Percentiles rank a stretch among this genome's conserved stretches.
Conservation (phyloP, 2,888 invertebrate genomes). For the Heliconius ethilla region DNA sequence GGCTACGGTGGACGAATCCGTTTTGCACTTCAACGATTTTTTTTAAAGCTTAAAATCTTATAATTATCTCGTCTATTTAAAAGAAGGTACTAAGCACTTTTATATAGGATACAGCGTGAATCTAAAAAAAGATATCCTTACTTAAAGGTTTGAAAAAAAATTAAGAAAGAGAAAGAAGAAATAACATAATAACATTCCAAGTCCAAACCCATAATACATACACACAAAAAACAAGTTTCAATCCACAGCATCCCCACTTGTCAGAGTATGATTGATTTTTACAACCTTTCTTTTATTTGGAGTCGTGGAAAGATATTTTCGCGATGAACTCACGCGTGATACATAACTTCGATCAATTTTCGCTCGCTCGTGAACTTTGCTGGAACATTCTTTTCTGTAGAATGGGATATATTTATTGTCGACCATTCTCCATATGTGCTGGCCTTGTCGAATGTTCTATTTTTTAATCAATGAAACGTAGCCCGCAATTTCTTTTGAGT, state of each 20-base stretch:
- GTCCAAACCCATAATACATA: background rate
- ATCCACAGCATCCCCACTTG: conserved; percentile 17
- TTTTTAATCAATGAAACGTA: background rate
- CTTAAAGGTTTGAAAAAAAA: background rate
- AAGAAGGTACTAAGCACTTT: too few species aligned
- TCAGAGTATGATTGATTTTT: conserved; percentile 41
- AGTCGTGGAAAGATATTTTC: conserved; percentile 39
- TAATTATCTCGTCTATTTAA: too few species aligned
- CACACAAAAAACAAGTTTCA: background rate
- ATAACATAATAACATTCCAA: background rate
- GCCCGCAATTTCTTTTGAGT: background rate
- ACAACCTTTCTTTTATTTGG: conserved; percentile 36
- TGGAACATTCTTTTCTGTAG: conserved; percentile 26
- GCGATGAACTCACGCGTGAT: conserved; percentile 43
- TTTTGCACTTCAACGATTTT: too few species aligned
- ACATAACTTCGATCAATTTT: conserved; percentile 47
- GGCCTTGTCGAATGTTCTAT: background rate
- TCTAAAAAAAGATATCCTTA: too few species aligned
- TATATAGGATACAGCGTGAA: too few species aligned
- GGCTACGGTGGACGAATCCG: too few species aligned
- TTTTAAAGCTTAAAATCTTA: too few species aligned
- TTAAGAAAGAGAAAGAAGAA: background rate
- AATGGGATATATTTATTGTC: conserved; percentile 21
- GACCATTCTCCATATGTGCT: conserved; percentile 8
- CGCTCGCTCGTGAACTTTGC: conserved; percentile 39